Conservation (phyloP, 1,140 invertebrate genomes). For the Lepidurus apus region DNA sequence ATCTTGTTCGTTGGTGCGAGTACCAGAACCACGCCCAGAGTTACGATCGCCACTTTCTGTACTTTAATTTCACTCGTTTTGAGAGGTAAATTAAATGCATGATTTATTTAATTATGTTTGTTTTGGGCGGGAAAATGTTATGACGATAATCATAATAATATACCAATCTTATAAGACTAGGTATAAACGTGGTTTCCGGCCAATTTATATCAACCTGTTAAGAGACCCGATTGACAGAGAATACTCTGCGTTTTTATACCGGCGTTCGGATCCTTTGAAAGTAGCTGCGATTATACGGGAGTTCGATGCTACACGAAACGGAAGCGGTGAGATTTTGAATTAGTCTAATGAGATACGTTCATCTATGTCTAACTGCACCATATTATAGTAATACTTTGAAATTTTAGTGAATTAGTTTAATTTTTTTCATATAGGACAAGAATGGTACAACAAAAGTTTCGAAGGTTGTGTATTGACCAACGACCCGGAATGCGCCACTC, state of each 20-base stretch:
- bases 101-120: too few species aligned
- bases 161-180: conserved; percentile 32
- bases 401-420: too few species aligned
- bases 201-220: conserved; percentile 60
- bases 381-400: too few species aligned
- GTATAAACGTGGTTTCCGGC: conserved; percentile 41
- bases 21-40: conserved; percentile 43
- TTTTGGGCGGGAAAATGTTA: neutral
- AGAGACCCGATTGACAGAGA: conserved; percentile 54
- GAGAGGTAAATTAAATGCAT: conserved; percentile 35
- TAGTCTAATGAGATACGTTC: too few species aligned
- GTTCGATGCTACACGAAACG: conserved; percentile 16
- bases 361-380: too few species aligned
- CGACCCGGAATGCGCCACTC: conserved; percentile 43
- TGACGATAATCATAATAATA: neutral
- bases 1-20: conserved; percentile 43
- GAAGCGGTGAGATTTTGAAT: conserved; percentile 24
- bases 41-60: conserved; percentile 56
- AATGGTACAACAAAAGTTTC: conserved; percentile 37
- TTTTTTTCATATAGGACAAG: conserved; percentile 9
- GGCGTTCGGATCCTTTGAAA: conserved; percentile 32
- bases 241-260: conserved; percentile 41
- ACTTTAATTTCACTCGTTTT: conserved; percentile 56
- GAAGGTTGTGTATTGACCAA: conserved; percentile 45
- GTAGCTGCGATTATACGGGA: conserved; percentile 24